A percentile compares a stretch with the other conserved stretches of the same genome.
Conservation (phyloP, 2,888 invertebrate genomes). For the Epirrita christyi region DNA sequence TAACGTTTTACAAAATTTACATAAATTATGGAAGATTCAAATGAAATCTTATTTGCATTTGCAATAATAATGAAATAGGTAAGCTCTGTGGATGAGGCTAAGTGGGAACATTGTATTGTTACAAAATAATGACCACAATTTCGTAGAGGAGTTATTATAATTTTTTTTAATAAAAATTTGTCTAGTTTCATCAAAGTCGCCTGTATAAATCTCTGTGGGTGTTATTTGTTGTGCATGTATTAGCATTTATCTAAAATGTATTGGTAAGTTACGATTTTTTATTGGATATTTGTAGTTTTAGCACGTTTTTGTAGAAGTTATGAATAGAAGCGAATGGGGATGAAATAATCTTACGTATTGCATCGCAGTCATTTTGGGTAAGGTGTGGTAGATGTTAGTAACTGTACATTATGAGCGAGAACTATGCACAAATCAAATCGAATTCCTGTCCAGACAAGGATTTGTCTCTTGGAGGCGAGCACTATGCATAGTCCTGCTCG, state of each 20-base stretch:
- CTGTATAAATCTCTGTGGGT: background rate
- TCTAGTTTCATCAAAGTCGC: background rate
- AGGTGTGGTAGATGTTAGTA: background rate
- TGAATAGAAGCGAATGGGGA: background rate
- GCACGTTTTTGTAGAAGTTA: slow-evolving; percentile 6
- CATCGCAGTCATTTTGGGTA: background rate
- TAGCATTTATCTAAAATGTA: slow-evolving; percentile 3
- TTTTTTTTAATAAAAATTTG: background rate
- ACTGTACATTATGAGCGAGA: too few relatives aligned
- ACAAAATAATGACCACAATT: background rate
- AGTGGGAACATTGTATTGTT: background rate
- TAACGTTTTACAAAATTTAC: too few relatives aligned
- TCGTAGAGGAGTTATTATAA: too few relatives aligned
- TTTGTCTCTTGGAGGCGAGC: background rate
- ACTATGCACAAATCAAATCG: too few relatives aligned
- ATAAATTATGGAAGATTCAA: too few relatives aligned
- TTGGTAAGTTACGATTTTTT: background rate
- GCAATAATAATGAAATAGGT: too few relatives aligned
- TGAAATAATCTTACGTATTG: background rate
- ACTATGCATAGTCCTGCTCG: slow-evolving; percentile 13
- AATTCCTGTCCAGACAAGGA: too few relatives aligned
- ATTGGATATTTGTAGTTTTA: slow-evolving; percentile 2
- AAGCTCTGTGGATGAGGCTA: background rate
- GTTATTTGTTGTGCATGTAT: background rate
- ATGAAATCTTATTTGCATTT: too few relatives aligned